Evolutionary conservation across 1,140 invertebrate genomes (phyloP).

Genomic region (Apolygus lucorum): DNA sequence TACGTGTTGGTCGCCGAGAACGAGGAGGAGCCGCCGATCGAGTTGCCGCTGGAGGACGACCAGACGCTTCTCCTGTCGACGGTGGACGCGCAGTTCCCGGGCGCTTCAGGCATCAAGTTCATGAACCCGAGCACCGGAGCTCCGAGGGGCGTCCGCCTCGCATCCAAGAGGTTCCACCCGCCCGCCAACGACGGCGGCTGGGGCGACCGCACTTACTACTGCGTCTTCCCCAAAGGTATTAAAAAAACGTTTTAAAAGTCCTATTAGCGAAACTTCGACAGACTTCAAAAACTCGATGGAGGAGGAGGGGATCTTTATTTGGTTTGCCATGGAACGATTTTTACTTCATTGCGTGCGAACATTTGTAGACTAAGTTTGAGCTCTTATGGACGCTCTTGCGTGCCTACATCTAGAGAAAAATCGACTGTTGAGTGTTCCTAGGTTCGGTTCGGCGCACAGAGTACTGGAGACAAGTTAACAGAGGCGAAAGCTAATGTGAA

Average conservation of each 20-base stretch:
- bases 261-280: no score
- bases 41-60: slow-evolving; percentile 84
- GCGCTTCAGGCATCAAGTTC: slow-evolving; percentile 88
- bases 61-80: slow-evolving; percentile 78
- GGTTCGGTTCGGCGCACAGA: no score
- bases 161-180: slow-evolving; percentile 76
- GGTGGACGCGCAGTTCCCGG: slow-evolving; percentile 82
- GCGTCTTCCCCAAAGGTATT: slow-evolving; percentile 93
- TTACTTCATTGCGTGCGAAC: no score
- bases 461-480: no score
- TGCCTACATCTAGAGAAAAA: no score
- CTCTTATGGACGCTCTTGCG: no score
- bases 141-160: slow-evolving; percentile 75
- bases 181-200: slow-evolving; percentile 76
- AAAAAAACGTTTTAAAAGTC: slow-evolving; percentile 35
- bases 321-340: no score
- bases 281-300: no score
- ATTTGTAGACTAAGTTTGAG: no score
- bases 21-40: slow-evolving; percentile 81
- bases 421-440: no score
- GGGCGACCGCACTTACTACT: slow-evolving; percentile 80
- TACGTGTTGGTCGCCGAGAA: slow-evolving; percentile 72
- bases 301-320: slow-evolving; percentile 46
- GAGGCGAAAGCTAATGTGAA: no score
- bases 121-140: slow-evolving; percentile 74